These are phyloP conservation scores for Echiichthys vipera DNA, from an alignment of 2,797 vertebrate genomes.

Conservation along the genomic window DNA sequence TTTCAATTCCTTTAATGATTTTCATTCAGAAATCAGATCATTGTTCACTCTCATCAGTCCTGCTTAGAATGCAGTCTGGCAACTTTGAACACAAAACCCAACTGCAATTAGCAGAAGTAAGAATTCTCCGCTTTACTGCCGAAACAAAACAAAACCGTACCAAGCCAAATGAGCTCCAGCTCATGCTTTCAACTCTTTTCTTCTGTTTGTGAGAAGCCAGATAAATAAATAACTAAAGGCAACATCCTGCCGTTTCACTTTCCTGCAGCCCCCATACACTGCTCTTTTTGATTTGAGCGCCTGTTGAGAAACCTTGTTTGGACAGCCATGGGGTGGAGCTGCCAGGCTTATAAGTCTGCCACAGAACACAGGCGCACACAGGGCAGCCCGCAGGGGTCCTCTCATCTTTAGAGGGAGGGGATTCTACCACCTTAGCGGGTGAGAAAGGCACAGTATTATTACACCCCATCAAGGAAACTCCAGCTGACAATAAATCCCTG, in stretches of 20 bases:
- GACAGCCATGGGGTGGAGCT: conserved; percentile 89
- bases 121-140: conserved; percentile 49
- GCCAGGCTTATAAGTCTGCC: conserved; percentile 87
- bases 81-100: conserved; percentile 59
- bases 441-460: conserved; percentile 87
- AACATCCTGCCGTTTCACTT: conserved; percentile 83
- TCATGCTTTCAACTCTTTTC: conserved; percentile 70
- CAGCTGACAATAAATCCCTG: conserved; percentile 87
- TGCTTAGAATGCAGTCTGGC: conserved; percentile 58
- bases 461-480: conserved; percentile 88
- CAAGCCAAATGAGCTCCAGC: conserved; percentile 50
- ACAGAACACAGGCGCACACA: conserved; percentile 87
- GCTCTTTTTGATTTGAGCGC: conserved; percentile 90
- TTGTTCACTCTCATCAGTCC: conserved; percentile 66
- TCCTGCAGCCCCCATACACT: conserved; percentile 81
- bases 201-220: conserved; percentile 74
- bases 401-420: conserved; percentile 82
- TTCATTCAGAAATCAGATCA: conserved; percentile 72
- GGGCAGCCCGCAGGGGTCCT: conserved; percentile 86
- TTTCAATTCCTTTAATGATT: conserved; percentile 71
- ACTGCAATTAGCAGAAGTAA: conserved; percentile 71
- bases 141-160: conserved; percentile 36
- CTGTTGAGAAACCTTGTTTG: conserved; percentile 91
- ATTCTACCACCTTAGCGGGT: conserved; percentile 85
- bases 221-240: conserved; percentile 82